Evolutionary conservation across 2,888 invertebrate genomes (phyloP).

Genomic region (Ennomos erosarius): DNA sequence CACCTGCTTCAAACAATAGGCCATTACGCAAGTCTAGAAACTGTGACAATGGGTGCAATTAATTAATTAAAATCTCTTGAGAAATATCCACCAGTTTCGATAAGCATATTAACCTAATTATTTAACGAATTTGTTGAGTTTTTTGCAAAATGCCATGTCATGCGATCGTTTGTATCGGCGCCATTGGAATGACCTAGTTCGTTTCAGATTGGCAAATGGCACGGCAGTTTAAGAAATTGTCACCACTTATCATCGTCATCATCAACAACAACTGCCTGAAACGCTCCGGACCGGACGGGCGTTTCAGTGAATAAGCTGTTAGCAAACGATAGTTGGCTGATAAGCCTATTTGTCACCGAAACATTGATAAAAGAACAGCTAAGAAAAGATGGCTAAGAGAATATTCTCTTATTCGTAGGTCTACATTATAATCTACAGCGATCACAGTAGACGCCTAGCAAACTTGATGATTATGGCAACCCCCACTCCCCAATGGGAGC

Average conservation of each 20-base stretch:
- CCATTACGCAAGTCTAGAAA: conserved; percentile 39
- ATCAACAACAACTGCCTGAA: neutral
- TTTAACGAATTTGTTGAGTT: conserved; percentile 18
- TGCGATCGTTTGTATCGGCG: conserved; percentile 3
- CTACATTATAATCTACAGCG: too few relatives aligned
- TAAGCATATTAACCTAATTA: conserved; percentile 32
- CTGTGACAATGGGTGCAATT: conserved; percentile 43
- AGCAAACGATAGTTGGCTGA: neutral
- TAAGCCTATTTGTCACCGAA: neutral
- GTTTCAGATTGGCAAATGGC: neutral
- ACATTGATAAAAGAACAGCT: neutral
- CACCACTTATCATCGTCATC: too few relatives aligned
- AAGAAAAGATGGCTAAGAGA: too few relatives aligned
- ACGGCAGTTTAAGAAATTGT: neutral
- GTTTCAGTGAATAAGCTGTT: neutral
- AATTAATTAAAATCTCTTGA: conserved; percentile 46
- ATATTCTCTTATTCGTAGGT: too few relatives aligned
- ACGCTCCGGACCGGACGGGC: conserved; percentile 3
- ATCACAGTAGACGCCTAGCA: too few relatives aligned
- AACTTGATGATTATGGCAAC: too few relatives aligned
- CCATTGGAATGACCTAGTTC: conserved; percentile 1
- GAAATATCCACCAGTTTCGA: conserved; percentile 36
- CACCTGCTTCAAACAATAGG: conserved; percentile 46
- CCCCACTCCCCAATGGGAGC: too few relatives aligned
- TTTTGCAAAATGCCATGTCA: conserved; percentile 12